Base-by-base conservation (phyloP, 2,888 invertebrate species). In the Cosmia pyralina region DNA sequence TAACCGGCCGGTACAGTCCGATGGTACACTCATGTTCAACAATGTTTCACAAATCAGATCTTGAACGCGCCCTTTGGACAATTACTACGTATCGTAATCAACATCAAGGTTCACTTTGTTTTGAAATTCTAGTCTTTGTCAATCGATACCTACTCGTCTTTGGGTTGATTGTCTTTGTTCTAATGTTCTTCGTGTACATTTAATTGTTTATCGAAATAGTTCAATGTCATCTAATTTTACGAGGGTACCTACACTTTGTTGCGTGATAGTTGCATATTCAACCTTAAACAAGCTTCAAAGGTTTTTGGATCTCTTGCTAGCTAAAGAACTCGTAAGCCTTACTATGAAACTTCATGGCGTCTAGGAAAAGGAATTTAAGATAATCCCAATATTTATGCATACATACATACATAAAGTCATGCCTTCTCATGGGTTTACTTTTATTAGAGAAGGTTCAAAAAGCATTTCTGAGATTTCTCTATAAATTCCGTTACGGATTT, bases 41-140 rank as follows among this genome's bases (percentile, higher is more conserved):
- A 69, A 62, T 78, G 72, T 79, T 77, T 63, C 69, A 80, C 71
- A 69, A 84, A 84, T 63, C 58, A 81, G 85, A 85, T 88, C 87
- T 88, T 77, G 85, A 84, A 76, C 85, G 57, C 82, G 89, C 88
- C 85, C 89, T 88, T 87, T 88, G 83, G 65, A 87, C 86, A 74
- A 73, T 78, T 69, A 72, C 73, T 75, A 71, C 46, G 50, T 85
- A 85, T 85, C 74, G 81, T 83, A 86, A 89, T 86, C 74, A 68
- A 73, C 50, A 58, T 62, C 85, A 86, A 89, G 85, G 88, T 69
- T 87, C 65, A 67, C 53, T 72, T 55, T 55, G 53, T 88, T 86
- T 85, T 79, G 77, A 84, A 88, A 87, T 72, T 55, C 44, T 53
- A 65, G 65, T 74, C 53, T 79, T 87, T 86, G 75, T 83, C 69